Evolutionary conservation across 2,113 vertebrate species (phyloP).

Genomic region (Fulica atra): DNA sequence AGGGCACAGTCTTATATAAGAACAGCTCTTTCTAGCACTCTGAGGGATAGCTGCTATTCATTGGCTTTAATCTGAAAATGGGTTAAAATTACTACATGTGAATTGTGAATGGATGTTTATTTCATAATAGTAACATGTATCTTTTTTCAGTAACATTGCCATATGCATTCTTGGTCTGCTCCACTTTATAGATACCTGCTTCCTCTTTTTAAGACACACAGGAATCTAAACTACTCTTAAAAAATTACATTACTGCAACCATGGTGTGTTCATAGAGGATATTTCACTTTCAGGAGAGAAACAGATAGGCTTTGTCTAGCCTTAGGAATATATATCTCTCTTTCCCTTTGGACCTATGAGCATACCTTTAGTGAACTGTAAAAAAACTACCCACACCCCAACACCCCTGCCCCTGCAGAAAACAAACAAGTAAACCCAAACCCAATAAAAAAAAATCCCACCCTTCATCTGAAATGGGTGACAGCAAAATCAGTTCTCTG

Average conservation of each 20-base stretch:
- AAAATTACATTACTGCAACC: background rate
- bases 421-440: background rate
- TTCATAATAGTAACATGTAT: background rate
- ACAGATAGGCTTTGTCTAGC: background rate
- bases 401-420: background rate
- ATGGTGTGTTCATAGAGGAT: background rate
- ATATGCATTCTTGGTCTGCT: background rate
- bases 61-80: constrained; percentile 1
- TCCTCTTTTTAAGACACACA: background rate
- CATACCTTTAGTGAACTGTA: background rate
- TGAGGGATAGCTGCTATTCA: background rate
- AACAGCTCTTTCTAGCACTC: background rate
- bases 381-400: background rate
- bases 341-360: background rate
- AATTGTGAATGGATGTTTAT: background rate
- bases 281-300: background rate
- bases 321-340: background rate
- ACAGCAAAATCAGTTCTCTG: background rate
- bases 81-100: background rate
- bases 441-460: background rate
- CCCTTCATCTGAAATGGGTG: background rate
- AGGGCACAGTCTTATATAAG: background rate
- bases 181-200: background rate
- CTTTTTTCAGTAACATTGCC: background rate
- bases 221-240: background rate